A percentile compares a stretch with the other conserved stretches of the same genome.
Evolutionary conservation across 1,140 invertebrate species (phyloP).

Genomic region (Ericerus pela): DNA sequence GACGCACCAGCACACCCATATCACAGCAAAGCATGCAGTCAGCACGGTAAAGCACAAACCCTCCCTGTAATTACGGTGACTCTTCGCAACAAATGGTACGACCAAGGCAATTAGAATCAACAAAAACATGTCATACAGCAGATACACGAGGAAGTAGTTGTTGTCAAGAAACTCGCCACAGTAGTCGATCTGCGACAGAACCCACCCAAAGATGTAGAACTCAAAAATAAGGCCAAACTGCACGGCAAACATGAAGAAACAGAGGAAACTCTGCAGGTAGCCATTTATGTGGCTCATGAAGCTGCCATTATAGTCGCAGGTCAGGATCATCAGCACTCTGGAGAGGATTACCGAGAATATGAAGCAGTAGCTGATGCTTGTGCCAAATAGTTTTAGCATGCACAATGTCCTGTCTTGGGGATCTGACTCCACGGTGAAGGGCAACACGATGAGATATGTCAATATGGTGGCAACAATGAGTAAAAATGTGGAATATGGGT

Average conservation of each 20-base stretch:
- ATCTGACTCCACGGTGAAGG: conserved; percentile 37
- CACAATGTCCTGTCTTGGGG: conserved; percentile 27
- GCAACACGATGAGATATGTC: conserved; percentile 36
- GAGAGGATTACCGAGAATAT: conserved; percentile 41
- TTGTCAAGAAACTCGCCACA: conserved; percentile 19
- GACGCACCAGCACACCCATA: conserved; percentile 39
- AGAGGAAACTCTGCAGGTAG: conserved; percentile 37
- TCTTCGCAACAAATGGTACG: conserved; percentile 35
- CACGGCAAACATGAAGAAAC: conserved; percentile 40
- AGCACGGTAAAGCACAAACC: conserved; percentile 38
- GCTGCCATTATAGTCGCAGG: conserved; percentile 37
- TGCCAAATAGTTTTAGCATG: conserved; percentile 35
- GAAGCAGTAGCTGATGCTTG: conserved; percentile 36
- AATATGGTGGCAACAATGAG: conserved; percentile 36
- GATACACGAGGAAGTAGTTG: conserved; percentile 20
- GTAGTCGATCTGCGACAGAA: conserved; percentile 25
- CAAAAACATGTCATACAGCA: conserved; percentile 40
- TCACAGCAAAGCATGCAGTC: conserved; percentile 31
- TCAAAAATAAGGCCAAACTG: conserved; percentile 33
- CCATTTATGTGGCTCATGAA: conserved; percentile 45
- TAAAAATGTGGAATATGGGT: conserved; percentile 37
- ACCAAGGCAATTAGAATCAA: conserved; percentile 36
- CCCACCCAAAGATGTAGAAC: conserved; percentile 31
- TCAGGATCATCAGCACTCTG: conserved; percentile 39
- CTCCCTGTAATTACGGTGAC: conserved; percentile 43